Conservation (phyloP, 2,888 invertebrate genomes). For the Leptura quadrifasciata region DNA sequence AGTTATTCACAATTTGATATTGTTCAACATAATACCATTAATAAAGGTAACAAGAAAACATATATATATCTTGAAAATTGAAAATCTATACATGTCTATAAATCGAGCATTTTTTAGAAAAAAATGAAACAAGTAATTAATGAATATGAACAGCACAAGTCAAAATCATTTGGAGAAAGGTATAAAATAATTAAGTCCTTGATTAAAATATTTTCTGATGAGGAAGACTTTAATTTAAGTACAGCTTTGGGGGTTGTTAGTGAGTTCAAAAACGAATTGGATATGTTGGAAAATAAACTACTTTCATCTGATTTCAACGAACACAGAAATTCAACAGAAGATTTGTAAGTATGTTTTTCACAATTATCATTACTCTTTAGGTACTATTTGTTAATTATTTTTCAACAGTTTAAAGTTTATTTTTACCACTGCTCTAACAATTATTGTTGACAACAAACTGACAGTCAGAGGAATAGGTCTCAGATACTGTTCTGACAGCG, state of each 20-base stretch:
- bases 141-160: constrained; percentile 41
- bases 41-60: too few relatives aligned
- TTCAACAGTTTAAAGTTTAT: too few relatives aligned
- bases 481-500: too few relatives aligned
- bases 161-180: constrained; percentile 45
- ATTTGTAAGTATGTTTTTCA: constrained; percentile 52
- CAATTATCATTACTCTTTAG: neutral
- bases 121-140: constrained; percentile 55
- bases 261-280: constrained; percentile 52
- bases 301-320: constrained; percentile 48
- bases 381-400: too few relatives aligned
- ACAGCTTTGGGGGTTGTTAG: constrained; percentile 49
- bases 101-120: constrained; percentile 46
- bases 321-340: constrained; percentile 40
- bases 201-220: constrained; percentile 48
- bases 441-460: too few relatives aligned
- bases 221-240: constrained; percentile 44
- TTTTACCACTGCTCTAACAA: too few relatives aligned
- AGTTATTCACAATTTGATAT: too few relatives aligned
- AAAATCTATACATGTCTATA: neutral
- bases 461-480: too few relatives aligned
- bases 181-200: constrained; percentile 51
- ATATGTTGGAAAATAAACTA: constrained; percentile 51
- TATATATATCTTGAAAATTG: too few relatives aligned
- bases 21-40: too few relatives aligned